These are phyloP conservation scores for Hypomecis punctinalis DNA, from an alignment of 2,888 invertebrate species.

Conservation along the genomic window DNA sequence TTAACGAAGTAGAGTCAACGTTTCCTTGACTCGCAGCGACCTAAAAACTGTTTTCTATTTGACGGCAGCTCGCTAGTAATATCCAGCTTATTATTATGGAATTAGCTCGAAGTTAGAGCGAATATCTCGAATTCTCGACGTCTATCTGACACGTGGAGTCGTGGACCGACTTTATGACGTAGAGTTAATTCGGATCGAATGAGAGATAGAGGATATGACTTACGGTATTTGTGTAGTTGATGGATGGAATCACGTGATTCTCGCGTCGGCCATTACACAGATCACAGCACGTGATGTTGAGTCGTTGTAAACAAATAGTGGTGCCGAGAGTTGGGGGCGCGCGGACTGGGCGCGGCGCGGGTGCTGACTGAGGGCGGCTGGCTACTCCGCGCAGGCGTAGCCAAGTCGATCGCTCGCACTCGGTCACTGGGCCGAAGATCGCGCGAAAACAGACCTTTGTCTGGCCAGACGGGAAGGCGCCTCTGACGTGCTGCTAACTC, in stretches of 20 bases:
- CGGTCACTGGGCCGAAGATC: slow-evolving; percentile 80
- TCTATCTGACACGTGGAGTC: slow-evolving; percentile 29
- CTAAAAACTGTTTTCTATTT: slow-evolving; percentile 23
- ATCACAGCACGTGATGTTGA: slow-evolving; percentile 47
- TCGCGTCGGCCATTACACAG: slow-evolving; percentile 51
- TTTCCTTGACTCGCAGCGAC: slow-evolving; percentile 21
- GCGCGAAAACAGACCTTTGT: slow-evolving; percentile 80
- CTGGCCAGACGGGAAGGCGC: slow-evolving; percentile 79
- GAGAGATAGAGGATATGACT: slow-evolving; percentile 18
- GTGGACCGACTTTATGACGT: slow-evolving; percentile 23
- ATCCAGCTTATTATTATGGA: slow-evolving; percentile 29
- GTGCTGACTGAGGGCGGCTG: slow-evolving; percentile 61
- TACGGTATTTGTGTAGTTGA: slow-evolving; percentile 28
- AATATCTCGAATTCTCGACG: slow-evolving; percentile 25
- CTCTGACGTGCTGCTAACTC: slow-evolving; percentile 61
- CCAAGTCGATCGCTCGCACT: slow-evolving; percentile 77
- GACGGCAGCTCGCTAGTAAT: slow-evolving; percentile 23
- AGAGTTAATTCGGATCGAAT: slow-evolving; percentile 3
- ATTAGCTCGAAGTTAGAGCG: slow-evolving; percentile 32
- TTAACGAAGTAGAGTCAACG: slow-evolving; percentile 18
- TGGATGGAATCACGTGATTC: slow-evolving; percentile 50
- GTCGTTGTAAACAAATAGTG: slow-evolving; percentile 48
- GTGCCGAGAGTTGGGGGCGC: slow-evolving; percentile 51
- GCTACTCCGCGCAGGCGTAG: slow-evolving; percentile 72
- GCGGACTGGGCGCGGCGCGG: slow-evolving; percentile 66